Conservation (phyloP, 2,888 invertebrate genomes). For the Brassicogethes aeneus region DNA sequence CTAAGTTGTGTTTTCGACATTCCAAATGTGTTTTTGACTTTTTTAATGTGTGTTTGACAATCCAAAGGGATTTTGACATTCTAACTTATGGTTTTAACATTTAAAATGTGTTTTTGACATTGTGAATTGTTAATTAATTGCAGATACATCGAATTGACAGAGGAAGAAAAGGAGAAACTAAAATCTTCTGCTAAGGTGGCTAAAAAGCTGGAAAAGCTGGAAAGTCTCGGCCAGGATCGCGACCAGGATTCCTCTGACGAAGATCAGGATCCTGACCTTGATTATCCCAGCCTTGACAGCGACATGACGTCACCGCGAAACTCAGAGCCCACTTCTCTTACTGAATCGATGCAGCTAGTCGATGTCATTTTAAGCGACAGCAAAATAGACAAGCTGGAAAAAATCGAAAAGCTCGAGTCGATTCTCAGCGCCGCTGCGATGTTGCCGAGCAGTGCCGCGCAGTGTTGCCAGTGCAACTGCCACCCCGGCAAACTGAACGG, state of each 20-base stretch:
- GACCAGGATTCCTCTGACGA: constrained; percentile 63
- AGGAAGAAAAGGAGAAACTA: constrained; percentile 85
- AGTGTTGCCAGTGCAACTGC: constrained; percentile 43
- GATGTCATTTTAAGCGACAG: constrained; percentile 76
- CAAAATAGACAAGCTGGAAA: constrained; percentile 75
- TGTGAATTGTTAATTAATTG: too few relatives aligned
- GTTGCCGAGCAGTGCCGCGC: constrained; percentile 46
- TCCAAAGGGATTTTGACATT: too few relatives aligned
- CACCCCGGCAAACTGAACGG: constrained; percentile 34
- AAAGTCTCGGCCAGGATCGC: constrained; percentile 66
- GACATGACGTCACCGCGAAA: constrained; percentile 65
- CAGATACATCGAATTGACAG: constrained; percentile 76
- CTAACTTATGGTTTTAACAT: too few relatives aligned
- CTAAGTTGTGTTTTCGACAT: too few relatives aligned
- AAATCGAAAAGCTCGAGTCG: constrained; percentile 79
- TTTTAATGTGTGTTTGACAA: too few relatives aligned
- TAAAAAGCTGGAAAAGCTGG: constrained; percentile 82
- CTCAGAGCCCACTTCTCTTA: constrained; percentile 71
- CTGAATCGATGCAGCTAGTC: constrained; percentile 84
- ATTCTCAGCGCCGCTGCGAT: constrained; percentile 73
- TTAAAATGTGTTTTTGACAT: too few relatives aligned
- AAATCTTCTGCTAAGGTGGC: constrained; percentile 89
- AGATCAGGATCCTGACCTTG: constrained; percentile 62
- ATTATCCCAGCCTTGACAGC: constrained; percentile 74
- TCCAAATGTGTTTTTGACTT: too few relatives aligned